A percentile compares a stretch with the other conserved stretches of the same genome.
Evolutionary conservation across 2,888 invertebrate species (phyloP).

Genomic region (Acronicta aceris): DNA sequence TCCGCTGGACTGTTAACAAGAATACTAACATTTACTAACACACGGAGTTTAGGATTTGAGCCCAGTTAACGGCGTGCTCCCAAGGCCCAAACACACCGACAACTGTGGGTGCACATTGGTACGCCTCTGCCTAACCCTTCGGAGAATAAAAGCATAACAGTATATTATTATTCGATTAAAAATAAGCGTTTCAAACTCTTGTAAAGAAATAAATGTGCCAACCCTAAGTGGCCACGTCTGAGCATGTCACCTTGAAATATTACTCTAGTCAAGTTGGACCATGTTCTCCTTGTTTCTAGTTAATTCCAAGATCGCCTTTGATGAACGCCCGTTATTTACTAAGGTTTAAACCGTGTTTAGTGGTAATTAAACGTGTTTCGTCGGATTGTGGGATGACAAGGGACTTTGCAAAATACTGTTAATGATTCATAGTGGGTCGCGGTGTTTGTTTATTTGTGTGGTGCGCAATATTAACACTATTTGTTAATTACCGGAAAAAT

Average conservation of each 20-base stretch:
- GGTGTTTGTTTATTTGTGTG: background rate
- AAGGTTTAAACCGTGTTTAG: constrained; percentile 33
- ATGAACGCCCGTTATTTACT: constrained; percentile 28
- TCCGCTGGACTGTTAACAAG: too few species aligned
- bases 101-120: too few species aligned
- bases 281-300: constrained; percentile 28
- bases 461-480: background rate
- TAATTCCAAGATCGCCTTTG: constrained; percentile 39
- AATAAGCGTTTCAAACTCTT: background rate
- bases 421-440: constrained; percentile 9
- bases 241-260: constrained; percentile 29
- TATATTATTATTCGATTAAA: background rate
- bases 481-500: too few species aligned
- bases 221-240: constrained; percentile 14
- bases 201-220: background rate
- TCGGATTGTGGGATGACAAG: constrained; percentile 12
- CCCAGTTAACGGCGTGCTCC: too few species aligned
- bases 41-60: too few species aligned
- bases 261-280: constrained; percentile 13
- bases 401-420: constrained; percentile 9
- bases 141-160: too few species aligned
- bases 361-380: constrained; percentile 21
- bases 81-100: too few species aligned
- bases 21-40: too few species aligned
- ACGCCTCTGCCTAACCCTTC: too few species aligned